Base-by-base conservation (phyloP, 1,140 invertebrate species). In the Euura saliciscinereae region DNA sequence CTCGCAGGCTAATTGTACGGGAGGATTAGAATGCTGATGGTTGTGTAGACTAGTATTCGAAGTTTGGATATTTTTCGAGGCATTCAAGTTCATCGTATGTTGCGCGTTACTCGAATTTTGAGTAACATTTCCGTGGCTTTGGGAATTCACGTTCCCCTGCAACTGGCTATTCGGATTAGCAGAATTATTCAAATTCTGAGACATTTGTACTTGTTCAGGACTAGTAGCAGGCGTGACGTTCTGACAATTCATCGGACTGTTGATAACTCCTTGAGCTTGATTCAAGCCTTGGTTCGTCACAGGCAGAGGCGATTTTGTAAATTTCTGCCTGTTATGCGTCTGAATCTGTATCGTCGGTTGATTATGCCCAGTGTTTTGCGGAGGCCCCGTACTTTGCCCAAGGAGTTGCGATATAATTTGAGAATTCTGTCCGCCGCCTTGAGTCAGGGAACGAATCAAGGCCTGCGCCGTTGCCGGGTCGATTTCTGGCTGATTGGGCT, bases 381-480 rank as follows among this genome's bases (percentile, higher is more conserved):
- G 51, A 3, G 51, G 13, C 13, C 51, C 51, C 13, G 51, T 4
- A 3, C 82, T 75, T 42, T 86, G 85, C 6, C 82, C 79, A 43
- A 88, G 74, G 8, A 87, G 74, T 11, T 88, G 86, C 4, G 86
- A 86, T 28, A 87, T 85, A 69, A 87, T 86, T 43, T 85, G 85
- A 1, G 85, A 84, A 76, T 86, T 87, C 70, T 85, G 85, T 4
- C 84, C 81, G 43, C 78, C 76, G 8, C 83, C 72, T 78, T 88
- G 86, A 1, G 85, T 85, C 43, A 88, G 71, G 1, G 85, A 85
- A 42, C 84, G 79, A 65, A 88, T 80, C 3, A 88, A 72, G 28
- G 86, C 86, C 77, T 87, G 85, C 43, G 86, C 84, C 11, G 85
- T 85, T 1, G 84, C 85, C 71, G 81, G 81, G 80, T 87, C 85